These are phyloP conservation scores for Macaca mulatta DNA, from an alignment of 2,113 vertebrate genomes.

Conservation along the genomic window DNA sequence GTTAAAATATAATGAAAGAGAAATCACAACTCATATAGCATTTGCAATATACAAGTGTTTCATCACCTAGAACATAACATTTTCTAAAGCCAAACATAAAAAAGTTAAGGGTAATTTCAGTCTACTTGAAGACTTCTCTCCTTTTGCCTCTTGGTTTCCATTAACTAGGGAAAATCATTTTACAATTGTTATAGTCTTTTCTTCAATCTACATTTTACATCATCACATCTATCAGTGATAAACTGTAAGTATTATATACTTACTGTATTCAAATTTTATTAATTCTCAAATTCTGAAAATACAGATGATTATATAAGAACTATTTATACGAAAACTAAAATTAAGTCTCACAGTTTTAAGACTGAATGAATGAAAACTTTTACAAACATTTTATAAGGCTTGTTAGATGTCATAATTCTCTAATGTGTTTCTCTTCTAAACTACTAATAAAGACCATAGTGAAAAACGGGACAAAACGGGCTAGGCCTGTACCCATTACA, in stretches of 20 bases:
- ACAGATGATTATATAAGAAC: slow-evolving; percentile 9
- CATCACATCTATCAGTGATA: neutral
- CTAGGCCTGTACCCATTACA: neutral
- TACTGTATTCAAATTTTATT: neutral
- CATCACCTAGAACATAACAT: neutral
- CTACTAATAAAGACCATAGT: neutral
- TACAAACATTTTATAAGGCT: neutral
- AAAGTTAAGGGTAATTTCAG: neutral
- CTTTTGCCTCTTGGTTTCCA: neutral
- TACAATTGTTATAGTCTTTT: neutral
- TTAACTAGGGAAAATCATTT: neutral
- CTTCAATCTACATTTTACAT: neutral
- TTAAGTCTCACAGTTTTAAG: neutral
- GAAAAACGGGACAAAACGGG: neutral
- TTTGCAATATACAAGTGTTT: neutral
- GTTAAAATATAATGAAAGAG: neutral
- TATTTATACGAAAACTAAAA: neutral
- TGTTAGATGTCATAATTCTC: slow-evolving; percentile 3
- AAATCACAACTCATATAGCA: neutral
- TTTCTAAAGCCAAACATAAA: slow-evolving; percentile 2
- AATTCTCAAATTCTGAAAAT: neutral
- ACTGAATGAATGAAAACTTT: neutral
- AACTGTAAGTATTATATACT: neutral
- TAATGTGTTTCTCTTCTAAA: neutral
- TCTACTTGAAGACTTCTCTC: neutral